Evolutionary conservation across 1,140 invertebrate species (phyloP).

Genomic region (Pectinophora gossypiella): DNA sequence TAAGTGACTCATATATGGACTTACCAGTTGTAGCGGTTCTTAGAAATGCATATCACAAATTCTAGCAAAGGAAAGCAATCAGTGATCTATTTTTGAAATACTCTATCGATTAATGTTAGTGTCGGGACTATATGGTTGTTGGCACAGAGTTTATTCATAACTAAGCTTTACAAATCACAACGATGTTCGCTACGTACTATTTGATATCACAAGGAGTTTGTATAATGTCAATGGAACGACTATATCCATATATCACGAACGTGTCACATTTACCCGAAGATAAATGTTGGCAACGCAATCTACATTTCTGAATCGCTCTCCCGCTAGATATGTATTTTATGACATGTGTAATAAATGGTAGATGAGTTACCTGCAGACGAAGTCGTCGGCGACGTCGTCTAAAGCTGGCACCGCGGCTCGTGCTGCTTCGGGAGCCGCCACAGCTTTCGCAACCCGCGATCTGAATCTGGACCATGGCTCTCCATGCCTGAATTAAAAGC

Average conservation of each 20-base stretch:
- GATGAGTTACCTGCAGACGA: conserved; percentile 78
- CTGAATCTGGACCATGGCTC: conserved; percentile 88
- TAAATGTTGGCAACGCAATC: not conserved
- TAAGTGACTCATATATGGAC: too few relatives aligned
- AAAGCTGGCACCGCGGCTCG: conserved; percentile 84
- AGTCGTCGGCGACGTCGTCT: conserved; percentile 83
- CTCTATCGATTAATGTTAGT: too few relatives aligned
- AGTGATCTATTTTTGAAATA: too few relatives aligned
- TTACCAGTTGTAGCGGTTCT: too few relatives aligned
- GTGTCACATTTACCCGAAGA: not conserved
- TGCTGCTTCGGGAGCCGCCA: conserved; percentile 86
- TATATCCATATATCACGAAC: not conserved
- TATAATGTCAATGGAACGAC: not conserved
- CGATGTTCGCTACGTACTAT: too few relatives aligned
- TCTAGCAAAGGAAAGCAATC: too few relatives aligned
- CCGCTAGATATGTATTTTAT: not conserved
- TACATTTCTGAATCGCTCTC: not conserved
- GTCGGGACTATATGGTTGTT: too few relatives aligned
- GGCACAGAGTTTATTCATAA: too few relatives aligned
- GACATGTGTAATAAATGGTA: not conserved
- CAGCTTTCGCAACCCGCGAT: conserved; percentile 88
- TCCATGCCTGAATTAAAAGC: conserved; percentile 80
- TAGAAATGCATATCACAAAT: too few relatives aligned
- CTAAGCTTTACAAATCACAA: too few relatives aligned
- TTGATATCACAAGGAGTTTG: too few relatives aligned